Conservation (phyloP, 1,140 invertebrate genomes). For the Oryzaephilus surinamensis region DNA sequence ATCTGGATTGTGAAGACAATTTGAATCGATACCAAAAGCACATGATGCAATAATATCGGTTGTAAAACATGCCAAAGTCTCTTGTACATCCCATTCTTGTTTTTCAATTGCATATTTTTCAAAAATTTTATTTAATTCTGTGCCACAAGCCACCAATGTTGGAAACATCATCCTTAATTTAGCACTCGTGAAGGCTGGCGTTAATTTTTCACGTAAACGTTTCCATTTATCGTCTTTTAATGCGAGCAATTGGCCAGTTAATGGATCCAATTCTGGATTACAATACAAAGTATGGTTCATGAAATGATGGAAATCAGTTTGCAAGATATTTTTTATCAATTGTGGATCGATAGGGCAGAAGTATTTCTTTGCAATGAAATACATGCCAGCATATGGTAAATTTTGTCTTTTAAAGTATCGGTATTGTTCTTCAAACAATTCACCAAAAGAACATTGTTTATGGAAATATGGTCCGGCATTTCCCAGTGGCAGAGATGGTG, state of each 20-base stretch:
- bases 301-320: constrained; percentile 49
- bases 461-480: no score
- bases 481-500: constrained; percentile 27
- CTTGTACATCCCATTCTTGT: constrained; percentile 40
- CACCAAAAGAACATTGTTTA: constrained; percentile 14
- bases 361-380: constrained; percentile 11
- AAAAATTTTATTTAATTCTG: constrained; percentile 31
- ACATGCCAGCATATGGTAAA: constrained; percentile 30
- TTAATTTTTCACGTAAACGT: constrained; percentile 37
- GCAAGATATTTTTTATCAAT: constrained; percentile 44
- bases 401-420: constrained; percentile 14
- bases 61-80: constrained; percentile 47
- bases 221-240: constrained; percentile 40
- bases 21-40: constrained; percentile 49
- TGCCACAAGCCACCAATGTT: constrained; percentile 29
- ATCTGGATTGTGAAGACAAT: constrained; percentile 41
- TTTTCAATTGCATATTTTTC: constrained; percentile 26
- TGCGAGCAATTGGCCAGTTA: constrained; percentile 42
- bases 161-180: constrained; percentile 43
- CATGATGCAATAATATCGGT: constrained; percentile 52
- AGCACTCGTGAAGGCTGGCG: constrained; percentile 39
- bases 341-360: constrained; percentile 32
- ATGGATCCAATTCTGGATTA: constrained; percentile 41
- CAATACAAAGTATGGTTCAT: constrained; percentile 43
- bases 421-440: constrained; percentile 22